Evolutionary conservation across 1,140 invertebrate species (phyloP), one percentile per base, ranked within the genome.

Genomic region (Littorina saxatilis): DNA sequence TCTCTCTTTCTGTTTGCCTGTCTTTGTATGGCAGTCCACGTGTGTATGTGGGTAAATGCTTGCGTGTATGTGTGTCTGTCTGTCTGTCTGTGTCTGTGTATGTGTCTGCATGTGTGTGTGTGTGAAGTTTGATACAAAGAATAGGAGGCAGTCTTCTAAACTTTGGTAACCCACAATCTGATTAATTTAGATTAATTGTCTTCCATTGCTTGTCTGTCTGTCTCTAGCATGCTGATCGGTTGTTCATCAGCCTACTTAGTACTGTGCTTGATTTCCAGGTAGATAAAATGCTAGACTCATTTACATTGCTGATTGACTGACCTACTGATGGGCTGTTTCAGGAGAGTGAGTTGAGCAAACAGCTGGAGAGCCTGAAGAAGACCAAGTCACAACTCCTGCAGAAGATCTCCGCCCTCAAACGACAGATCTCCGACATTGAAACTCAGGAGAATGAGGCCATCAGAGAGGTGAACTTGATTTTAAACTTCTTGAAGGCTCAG

Each of bases 371-470:
- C n/a, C 82, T 93, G 87, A 93, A 90, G 90, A 92, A 86, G 61
- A 94, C 94, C 74, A 94, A 94, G 77, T 93, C 92, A 79, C 94
- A 94, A 68, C 83, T 90, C 2, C 74, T 92, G 43, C 84, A 90
- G 78, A 88, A 83, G 63, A 89, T 96, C 55, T 93, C 95, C 47
- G 92, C 93, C 50, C 92, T 97, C 27, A 97, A 96, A 87, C 94
- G 95, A 82, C 95, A 95, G 89, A 95, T 97, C 82, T 93, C 94
- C 1, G 96, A 97, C 87, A 95, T 97, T 73, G 95, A 97, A 88
- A 94, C 94, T 32, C 96, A 96, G 88, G 96, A 97, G 88, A 96
- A 96, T 90, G 96, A 97, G 91, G 95, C 96, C 32, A 94, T 96
- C 47, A 93, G 96, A 94, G 96, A 96, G 94, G 96, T 97, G 92